These are phyloP conservation scores for Pseudomyrmex flavicornis DNA, from an alignment of 1,140 invertebrate genomes.

Conservation along the genomic window DNA sequence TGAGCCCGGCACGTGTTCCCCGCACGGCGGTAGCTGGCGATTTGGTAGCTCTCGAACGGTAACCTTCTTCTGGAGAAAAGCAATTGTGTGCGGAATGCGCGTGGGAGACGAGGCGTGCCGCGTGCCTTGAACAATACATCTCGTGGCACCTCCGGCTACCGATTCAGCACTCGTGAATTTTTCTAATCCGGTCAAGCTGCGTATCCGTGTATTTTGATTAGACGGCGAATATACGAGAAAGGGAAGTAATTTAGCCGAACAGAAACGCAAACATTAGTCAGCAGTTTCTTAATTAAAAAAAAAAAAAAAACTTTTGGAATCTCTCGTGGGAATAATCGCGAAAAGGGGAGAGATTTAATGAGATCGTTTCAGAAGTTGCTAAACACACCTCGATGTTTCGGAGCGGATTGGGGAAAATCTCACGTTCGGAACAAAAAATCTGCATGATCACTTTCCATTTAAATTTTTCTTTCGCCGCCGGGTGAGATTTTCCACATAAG, in stretches of 20 bases:
- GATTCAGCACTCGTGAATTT: background rate
- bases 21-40: background rate
- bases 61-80: conserved; percentile 12
- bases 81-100: conserved; percentile 47
- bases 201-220: background rate
- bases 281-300: too few species aligned
- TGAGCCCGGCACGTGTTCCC: too few species aligned
- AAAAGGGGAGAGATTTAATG: conserved; percentile 3
- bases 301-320: background rate
- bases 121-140: conserved; percentile 43
- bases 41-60: conserved; percentile 1
- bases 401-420: conserved; percentile 31
- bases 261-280: background rate
- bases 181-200: too few species aligned
- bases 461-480: conserved; percentile 21
- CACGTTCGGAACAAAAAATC: conserved; percentile 28
- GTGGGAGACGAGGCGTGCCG: conserved; percentile 68
- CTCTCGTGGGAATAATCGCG: background rate
- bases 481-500: background rate
- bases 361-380: background rate
- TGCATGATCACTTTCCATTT: conserved; percentile 62
- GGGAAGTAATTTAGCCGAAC: background rate
- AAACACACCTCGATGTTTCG: conserved; percentile 10
- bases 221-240: background rate
- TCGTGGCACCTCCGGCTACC: conserved; percentile 28